Evolutionary conservation across 2,113 vertebrate species (phyloP).

Genomic region (Ptilorrhoa leucosticta): DNA sequence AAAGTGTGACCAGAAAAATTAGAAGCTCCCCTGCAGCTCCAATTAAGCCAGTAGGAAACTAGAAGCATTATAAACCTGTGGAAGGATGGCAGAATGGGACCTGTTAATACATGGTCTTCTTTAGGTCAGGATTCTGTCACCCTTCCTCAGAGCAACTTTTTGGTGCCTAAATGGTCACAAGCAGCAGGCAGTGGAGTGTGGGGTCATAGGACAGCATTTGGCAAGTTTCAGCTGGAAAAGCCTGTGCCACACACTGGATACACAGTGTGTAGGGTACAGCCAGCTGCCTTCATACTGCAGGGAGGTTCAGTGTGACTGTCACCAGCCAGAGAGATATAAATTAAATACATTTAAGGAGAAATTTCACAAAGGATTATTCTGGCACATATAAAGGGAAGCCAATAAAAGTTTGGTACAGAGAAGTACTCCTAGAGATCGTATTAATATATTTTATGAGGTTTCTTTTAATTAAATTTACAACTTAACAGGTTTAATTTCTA

Average conservation of each 20-base stretch:
- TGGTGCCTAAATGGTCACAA: neutral
- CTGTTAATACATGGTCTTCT: neutral
- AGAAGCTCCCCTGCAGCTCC: conserved; percentile 11
- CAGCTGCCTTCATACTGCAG: neutral
- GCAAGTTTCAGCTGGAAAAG: neutral
- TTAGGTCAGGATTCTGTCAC: neutral
- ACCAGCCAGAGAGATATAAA: neutral
- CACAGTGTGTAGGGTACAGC: neutral
- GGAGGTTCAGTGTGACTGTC: neutral
- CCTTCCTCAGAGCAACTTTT: neutral
- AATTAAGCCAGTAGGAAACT: neutral
- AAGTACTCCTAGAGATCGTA: neutral
- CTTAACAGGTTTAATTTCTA: conserved; percentile 24
- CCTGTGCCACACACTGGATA: accelerated
- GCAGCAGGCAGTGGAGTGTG: neutral
- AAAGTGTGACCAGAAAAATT: conserved; percentile 41
- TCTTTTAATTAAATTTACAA: conserved; percentile 30
- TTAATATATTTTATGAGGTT: neutral
- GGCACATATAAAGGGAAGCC: neutral
- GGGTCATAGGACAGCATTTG: neutral
- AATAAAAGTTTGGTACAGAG: neutral
- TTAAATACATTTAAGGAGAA: conserved; percentile 1
- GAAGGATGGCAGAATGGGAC: neutral
- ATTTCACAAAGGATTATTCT: conserved; percentile 23
- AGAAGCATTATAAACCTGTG: neutral